Evolutionary conservation across 2,888 invertebrate species (phyloP).

Genomic region (Drosophila algonquin): DNA sequence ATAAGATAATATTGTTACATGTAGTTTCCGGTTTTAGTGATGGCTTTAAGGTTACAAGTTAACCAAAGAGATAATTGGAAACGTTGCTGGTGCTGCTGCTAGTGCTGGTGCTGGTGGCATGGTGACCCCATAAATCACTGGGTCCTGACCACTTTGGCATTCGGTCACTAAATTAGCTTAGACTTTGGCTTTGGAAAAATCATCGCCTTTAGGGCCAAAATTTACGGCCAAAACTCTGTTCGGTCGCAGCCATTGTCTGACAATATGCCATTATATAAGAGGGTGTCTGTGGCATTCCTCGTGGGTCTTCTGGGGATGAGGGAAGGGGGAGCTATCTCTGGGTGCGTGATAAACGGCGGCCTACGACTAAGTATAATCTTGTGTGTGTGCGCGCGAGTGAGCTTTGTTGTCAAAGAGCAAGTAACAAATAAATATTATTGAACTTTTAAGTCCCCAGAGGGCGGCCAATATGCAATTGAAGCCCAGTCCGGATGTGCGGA

Average conservation of each 20-base stretch:
- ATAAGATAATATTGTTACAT: neutral
- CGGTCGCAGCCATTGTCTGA: conserved; percentile 20
- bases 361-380: conserved; percentile 60
- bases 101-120: conserved; percentile 22
- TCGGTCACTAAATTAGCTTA: conserved; percentile 67
- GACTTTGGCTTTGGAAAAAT: conserved; percentile 49
- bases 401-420: conserved; percentile 73
- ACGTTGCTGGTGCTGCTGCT: neutral
- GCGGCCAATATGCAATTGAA: conserved; percentile 52
- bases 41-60: conserved; percentile 19
- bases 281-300: conserved; percentile 26
- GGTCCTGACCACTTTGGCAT: conserved; percentile 47
- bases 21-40: neutral
- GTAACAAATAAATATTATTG: conserved; percentile 77
- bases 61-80: conserved; percentile 37
- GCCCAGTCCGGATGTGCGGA: conserved; percentile 16
- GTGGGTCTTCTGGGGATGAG: conserved; percentile 48
- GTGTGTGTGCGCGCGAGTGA: conserved; percentile 51
- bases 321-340: neutral
- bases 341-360: conserved; percentile 67
- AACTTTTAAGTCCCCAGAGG: conserved; percentile 72
- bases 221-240: conserved; percentile 55
- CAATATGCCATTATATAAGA: conserved; percentile 25
- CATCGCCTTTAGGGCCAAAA: conserved; percentile 51
- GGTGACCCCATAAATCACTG: conserved; percentile 58